Base-by-base conservation (phyloP, 2,888 invertebrate genomes). In the Pherbina coryleti region DNA sequence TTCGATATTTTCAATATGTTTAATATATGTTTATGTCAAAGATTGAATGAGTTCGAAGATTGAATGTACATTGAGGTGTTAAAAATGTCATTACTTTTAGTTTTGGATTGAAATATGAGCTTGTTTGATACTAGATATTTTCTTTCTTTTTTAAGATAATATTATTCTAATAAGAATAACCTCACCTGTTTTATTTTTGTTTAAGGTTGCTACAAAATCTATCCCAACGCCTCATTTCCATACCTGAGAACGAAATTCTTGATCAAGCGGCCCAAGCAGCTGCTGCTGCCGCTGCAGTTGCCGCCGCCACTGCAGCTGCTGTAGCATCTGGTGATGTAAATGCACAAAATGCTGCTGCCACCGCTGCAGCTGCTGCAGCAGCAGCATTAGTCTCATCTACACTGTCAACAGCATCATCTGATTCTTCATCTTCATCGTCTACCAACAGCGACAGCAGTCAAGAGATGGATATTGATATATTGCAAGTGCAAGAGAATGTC, bases 391-490 rank as follows among this genome's bases (percentile, higher is more conserved):
- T 80, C 0, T 79, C 87, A 1, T 80, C 89, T 49, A 85, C 88
- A 8, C 79, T 86, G 17, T 84, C 87, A 34, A 86, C 82, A 62
- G 78, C 82, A 22, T 78, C 83, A 19, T 81, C 83, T 31, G 80
- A 82, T 66, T 81, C 84, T 78, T 82, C 85, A 28, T 83, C 82
- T 9, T 80, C 84, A 17, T 83, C 88, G 11, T 83, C 87, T 55
- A 82, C 85, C 62, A 82, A 84, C 75, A 87, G 82, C 75, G 89
- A 89, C 73, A 87, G 80, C 76, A 88, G 85, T 79, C 91, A 92
- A 19, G 92, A 92, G 17, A 91, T 92, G 83, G 92, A 92, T 77
- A 91, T 92, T 31, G 92, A 92, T 82, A 92, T 92, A 57, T 86
- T 92, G 77, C 92, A 92, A 82, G 92, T 92, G 73, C 89, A 90